A percentile compares a stretch with the other conserved stretches of the same genome.
Conservation (phyloP, 1,140 invertebrate genomes). For the Drosophila ambigua region DNA sequence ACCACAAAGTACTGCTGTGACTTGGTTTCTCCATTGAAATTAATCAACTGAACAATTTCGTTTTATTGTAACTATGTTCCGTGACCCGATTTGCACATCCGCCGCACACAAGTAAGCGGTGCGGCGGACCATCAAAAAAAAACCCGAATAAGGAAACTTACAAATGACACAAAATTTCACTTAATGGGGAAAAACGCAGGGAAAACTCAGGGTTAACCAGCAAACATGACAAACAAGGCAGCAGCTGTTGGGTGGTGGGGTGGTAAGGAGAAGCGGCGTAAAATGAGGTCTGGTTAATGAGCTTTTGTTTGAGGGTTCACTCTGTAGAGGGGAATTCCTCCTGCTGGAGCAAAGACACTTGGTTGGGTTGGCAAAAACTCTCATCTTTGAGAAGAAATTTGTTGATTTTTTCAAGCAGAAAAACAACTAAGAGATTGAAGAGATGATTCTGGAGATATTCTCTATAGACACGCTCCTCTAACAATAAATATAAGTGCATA, state of each 20-base stretch:
- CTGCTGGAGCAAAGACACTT: too few relatives aligned
- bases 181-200: conserved; percentile 22
- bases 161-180: conserved; percentile 63
- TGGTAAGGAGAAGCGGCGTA: too few relatives aligned
- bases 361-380: too few relatives aligned
- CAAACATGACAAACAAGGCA: conserved; percentile 42
- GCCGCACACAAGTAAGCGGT: conserved; percentile 8
- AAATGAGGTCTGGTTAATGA: conserved; percentile 49
- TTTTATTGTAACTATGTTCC: conserved; percentile 46
- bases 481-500: too few relatives aligned
- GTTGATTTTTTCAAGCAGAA: too few relatives aligned
- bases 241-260: background rate
- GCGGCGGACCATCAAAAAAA: conserved; percentile 20
- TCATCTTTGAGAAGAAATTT: too few relatives aligned
- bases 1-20: too few relatives aligned
- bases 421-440: too few relatives aligned
- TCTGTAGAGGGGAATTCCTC: background rate
- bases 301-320: conserved; percentile 41
- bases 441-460: too few relatives aligned
- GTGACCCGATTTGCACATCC: conserved; percentile 53
- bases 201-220: conserved; percentile 1
- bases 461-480: too few relatives aligned
- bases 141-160: conserved; percentile 27
- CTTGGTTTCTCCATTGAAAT: conserved; percentile 22
- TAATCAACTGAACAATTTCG: conserved; percentile 44